phyloP scores from a whole-genome alignment of 2,888 invertebrate species.

The Callyntrura guangdongensis region DNA sequence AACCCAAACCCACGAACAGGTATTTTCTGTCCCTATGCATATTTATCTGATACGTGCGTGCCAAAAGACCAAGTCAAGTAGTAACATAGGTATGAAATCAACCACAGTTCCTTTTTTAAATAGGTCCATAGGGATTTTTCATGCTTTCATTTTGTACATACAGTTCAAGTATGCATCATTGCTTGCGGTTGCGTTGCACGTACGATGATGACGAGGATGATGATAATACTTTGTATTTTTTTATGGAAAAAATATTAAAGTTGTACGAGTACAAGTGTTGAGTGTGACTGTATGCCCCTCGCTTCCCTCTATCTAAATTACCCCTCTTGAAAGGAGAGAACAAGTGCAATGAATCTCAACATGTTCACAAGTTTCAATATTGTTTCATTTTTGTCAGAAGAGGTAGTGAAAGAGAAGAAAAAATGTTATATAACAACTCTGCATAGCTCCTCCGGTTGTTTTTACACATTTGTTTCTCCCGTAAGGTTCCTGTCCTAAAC shows the following conservation, averaged over 20 bases:
- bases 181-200: neutral
- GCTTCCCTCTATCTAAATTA: constrained; percentile 25
- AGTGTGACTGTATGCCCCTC: neutral
- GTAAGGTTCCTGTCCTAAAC: neutral
- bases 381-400: constrained; percentile 69
- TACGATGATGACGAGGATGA: constrained; percentile 1
- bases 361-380: constrained; percentile 69
- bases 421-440: constrained; percentile 59
- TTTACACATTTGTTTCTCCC: constrained; percentile 42
- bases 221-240: constrained; percentile 31
- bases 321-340: constrained; percentile 21
- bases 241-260: constrained; percentile 22
- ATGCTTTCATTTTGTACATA: constrained; percentile 28
- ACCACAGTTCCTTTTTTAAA: constrained; percentile 19
- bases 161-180: neutral
- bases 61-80: constrained; percentile 42
- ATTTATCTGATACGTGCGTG: constrained; percentile 20
- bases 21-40: neutral
- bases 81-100: neutral
- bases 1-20: neutral
- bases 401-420: constrained; percentile 17
- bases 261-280: neutral
- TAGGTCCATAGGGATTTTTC: constrained; percentile 9
- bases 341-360: constrained; percentile 60
- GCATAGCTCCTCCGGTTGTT: constrained; percentile 62